phyloP scores from a whole-genome alignment of 2,113 vertebrate species.

The Embiotoca jacksoni region DNA sequence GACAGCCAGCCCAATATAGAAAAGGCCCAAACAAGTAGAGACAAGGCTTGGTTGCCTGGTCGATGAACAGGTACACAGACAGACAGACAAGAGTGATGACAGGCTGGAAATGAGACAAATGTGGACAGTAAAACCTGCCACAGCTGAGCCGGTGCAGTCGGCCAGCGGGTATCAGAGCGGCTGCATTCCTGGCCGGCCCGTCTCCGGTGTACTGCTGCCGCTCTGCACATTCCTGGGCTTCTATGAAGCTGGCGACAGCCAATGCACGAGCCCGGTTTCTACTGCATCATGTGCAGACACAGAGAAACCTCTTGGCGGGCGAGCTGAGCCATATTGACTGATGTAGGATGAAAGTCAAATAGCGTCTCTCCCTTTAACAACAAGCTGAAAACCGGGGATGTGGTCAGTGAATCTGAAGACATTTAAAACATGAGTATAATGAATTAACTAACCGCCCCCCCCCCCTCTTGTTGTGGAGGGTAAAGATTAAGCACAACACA shows the following conservation, averaged over 20 bases:
- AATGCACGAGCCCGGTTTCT: conserved; percentile 33
- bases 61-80: neutral
- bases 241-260: conserved; percentile 57
- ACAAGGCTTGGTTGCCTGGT: neutral
- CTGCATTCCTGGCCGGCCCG: conserved; percentile 71
- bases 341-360: conserved; percentile 43
- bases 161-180: conserved; percentile 28
- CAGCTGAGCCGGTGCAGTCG: conserved; percentile 51
- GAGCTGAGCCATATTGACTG: conserved; percentile 31
- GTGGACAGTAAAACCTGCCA: conserved; percentile 33
- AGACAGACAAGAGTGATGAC: conserved; percentile 11
- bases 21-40: neutral
- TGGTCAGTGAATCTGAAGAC: conserved; percentile 6
- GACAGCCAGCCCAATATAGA: too few species aligned
- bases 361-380: conserved; percentile 27
- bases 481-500: neutral
- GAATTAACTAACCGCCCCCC: neutral
- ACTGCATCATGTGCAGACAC: conserved; percentile 36
- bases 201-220: conserved; percentile 70
- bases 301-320: conserved; percentile 24
- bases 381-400: conserved; percentile 26
- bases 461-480: neutral
- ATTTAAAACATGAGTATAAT: neutral
- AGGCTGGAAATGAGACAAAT: conserved; percentile 21
- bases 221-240: conserved; percentile 71